Evolutionary conservation across 2,888 invertebrate genomes (phyloP), one percentile per base, ranked within the genome.

Genomic region (Clanis bilineata): DNA sequence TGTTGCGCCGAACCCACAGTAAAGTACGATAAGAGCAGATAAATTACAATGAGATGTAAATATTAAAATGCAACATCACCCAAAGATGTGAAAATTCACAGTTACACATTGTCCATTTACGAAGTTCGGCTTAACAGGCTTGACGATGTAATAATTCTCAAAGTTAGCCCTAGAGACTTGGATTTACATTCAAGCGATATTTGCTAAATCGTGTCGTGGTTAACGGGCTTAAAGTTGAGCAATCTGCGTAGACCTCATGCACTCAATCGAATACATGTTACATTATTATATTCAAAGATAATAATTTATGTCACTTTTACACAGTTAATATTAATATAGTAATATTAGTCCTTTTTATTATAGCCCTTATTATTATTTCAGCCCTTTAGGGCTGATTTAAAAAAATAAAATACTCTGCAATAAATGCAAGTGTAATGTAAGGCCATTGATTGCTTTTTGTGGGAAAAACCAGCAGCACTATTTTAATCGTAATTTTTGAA

Each of bases 141-240:
- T 32, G 6, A 23, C 38, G 39, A 56, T 36, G 55, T 38, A 56
- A 56, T 36, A 38, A 56, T 12, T 38, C 38, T 38, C 39, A 39
- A 2, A 36, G 22, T 7, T 38, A 38, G 15, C 55, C 38, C n/a
- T 22, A 21, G 38, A 22, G 38, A 56, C 64, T 71, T 56, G 68
- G 67, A 79, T 81, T 82, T 80, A 75, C 77, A 77, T 79, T 73
- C 64, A 65, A 65, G 65, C 66, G 70, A 71, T 75, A 77, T 81
- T 78, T 76, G 70, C 69, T 75, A 73, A 79, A 78, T 76, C 71
- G 74, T 66, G 69, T 70, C 71, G 68, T 66, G 67, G 72, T 70
- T 73, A 73, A 69, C 71, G 69, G 65, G 72, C 66, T 68, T 67
- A 70, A 80, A 80, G 79, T 80, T 77, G 65, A 74, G 73, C 73